phyloP scores from a whole-genome alignment of 2,113 vertebrate genomes.

The Aspidoscelis tigris region DNA sequence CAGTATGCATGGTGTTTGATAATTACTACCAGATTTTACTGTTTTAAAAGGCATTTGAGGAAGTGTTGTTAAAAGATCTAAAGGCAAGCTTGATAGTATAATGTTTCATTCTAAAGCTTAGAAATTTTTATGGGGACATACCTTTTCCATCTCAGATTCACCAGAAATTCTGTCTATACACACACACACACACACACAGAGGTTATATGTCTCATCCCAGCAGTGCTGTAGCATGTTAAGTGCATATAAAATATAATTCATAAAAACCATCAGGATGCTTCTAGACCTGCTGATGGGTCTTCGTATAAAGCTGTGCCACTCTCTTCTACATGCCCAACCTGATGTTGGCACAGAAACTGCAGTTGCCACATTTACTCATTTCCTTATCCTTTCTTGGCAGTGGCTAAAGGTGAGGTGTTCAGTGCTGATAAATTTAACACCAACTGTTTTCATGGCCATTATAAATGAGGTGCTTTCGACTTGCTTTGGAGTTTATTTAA shows the following conservation, averaged over 20 bases:
- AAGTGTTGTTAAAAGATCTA: conserved; percentile 67
- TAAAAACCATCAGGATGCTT: conserved; percentile 43
- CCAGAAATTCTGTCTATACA: conserved; percentile 29
- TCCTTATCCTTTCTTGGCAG: conserved; percentile 3
- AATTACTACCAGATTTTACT: conserved; percentile 82
- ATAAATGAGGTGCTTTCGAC: conserved; percentile 18
- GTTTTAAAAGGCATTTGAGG: conserved; percentile 73
- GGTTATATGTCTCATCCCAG: conserved; percentile 36
- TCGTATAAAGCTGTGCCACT: background rate
- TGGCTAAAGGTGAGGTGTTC: conserved; percentile 11
- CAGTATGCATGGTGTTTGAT: conserved; percentile 76
- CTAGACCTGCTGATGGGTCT: conserved; percentile 10
- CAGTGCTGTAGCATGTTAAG: conserved; percentile 41
- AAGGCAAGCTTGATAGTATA: conserved; percentile 62
- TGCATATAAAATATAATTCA: conserved; percentile 43
- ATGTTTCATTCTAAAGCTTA: conserved; percentile 63
- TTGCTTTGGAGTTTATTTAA: conserved; percentile 13
- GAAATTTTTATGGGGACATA: conserved; percentile 47
- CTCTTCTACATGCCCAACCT: background rate
- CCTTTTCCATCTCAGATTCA: conserved; percentile 24
- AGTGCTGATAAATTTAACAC: conserved; percentile 24
- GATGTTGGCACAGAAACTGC: background rate
- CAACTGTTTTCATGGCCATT: conserved; percentile 3
- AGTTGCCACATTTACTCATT: conserved; percentile 14
- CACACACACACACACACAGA: conserved; percentile 1